Evolutionary conservation across 2,888 invertebrate genomes (phyloP), one percentile per base, ranked within the genome.

Genomic region (Drosophila flavopinicola): DNA sequence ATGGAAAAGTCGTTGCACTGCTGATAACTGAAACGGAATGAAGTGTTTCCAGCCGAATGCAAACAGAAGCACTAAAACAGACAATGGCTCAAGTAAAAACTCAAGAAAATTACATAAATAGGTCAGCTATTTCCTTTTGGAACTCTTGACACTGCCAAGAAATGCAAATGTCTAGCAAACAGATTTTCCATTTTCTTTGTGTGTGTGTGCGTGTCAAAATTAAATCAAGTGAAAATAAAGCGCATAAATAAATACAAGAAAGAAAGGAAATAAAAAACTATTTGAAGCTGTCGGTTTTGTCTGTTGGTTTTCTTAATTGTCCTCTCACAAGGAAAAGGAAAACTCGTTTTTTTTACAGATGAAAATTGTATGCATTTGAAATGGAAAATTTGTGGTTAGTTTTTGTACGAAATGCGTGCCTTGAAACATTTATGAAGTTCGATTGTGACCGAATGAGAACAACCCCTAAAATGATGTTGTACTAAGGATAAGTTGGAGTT

Each of bases 201-300:
- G 35, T 65, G 17, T 48, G 10, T 45, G 25, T 70, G 60, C 49
- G 70, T 84, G 80, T 66, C 83, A 78, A 78, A 80, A 71, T 80
- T 38, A 86, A 83, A 84, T 83, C 86, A 86, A 76, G 82, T 78
- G 86, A 71, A 84, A 75, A 66, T 61, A 76, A 77, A 85, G 54
- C 58, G 67, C 78, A 85, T 85, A 83, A 78, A 78, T 76, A 80
- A 75, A 84, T 73, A 80, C 27, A 78, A 42, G 69, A 68, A 59
- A 47, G 39, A 44, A 39, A 51, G 37, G 44, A 37, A 33, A 48
- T 13, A 44, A 27, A 48, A 35, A 33, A 57, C 24, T 35, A 38
- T 45, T 44, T 49, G 39, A 72, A 49, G 66, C 51, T 70, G 70
- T 77, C 33, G 56, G 44, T 52, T 63, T 48, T 60, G 49, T 72